Evolutionary conservation across 2,113 vertebrate species (phyloP).

Genomic region (Oenanthe oenanthe): DNA sequence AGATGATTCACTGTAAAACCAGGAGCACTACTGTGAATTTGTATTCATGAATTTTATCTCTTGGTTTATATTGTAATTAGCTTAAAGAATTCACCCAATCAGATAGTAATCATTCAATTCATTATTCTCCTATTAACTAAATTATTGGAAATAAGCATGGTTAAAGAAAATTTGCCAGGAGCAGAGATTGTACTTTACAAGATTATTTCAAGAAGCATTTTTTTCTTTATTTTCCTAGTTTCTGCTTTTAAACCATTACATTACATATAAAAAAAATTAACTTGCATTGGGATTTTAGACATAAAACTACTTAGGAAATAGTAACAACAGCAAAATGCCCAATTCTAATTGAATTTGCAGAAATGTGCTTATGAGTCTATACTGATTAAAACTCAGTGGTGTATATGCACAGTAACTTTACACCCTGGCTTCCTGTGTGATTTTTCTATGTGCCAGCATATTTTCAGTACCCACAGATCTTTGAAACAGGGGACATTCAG

Average conservation of each 20-base stretch:
- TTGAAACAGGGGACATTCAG: background rate
- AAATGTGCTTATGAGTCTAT: background rate
- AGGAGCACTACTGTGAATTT: background rate
- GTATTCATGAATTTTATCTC: background rate
- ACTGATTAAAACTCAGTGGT: background rate
- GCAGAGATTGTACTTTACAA: background rate
- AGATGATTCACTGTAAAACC: background rate
- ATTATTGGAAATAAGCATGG: background rate
- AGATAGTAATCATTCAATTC: background rate
- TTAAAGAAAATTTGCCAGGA: background rate
- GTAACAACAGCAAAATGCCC: background rate
- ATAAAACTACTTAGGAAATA: background rate
- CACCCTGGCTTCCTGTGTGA: background rate
- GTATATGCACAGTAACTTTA: background rate
- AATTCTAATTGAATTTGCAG: background rate
- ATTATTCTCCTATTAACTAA: background rate
- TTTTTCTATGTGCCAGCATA: background rate
- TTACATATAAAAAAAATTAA: background rate
- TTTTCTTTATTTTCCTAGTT: background rate
- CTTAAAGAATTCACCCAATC: background rate
- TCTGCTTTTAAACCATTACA: background rate
- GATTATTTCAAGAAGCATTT: background rate
- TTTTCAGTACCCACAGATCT: background rate
- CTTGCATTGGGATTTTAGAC: background rate
- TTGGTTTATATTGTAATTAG: background rate